These are phyloP conservation scores for Anoplius nigerrimus DNA, from an alignment of 2,888 invertebrate genomes.

Conservation along the genomic window DNA sequence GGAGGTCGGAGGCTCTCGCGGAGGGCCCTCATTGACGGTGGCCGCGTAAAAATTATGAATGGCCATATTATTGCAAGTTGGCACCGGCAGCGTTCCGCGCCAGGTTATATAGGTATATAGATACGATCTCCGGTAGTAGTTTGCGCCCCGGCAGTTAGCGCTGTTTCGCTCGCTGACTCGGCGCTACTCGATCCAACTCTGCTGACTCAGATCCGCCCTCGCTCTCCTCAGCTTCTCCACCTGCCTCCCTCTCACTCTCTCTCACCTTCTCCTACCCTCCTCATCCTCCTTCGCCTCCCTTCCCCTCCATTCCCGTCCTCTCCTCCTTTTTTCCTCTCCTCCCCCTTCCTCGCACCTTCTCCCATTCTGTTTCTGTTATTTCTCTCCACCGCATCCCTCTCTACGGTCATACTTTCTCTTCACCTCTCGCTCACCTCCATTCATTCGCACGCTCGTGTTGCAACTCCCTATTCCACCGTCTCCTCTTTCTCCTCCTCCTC, in stretches of 20 bases:
- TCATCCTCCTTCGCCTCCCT: constrained; percentile 15
- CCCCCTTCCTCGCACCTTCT: constrained; percentile 9
- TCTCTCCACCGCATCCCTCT: neutral
- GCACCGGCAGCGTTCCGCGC: constrained; percentile 47
- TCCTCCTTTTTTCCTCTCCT: constrained; percentile 6
- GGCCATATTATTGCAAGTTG: constrained; percentile 64
- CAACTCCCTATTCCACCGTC: constrained; percentile 1
- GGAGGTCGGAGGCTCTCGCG: neutral
- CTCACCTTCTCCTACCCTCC: constrained; percentile 8
- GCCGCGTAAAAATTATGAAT: constrained; percentile 69
- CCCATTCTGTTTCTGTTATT: constrained; percentile 2
- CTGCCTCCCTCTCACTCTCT: constrained; percentile 24
- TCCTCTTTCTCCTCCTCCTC: constrained; percentile 8
- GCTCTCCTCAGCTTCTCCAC: constrained; percentile 37
- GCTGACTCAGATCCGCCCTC: constrained; percentile 74
- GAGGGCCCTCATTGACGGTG: constrained; percentile 49
- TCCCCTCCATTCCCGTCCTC: constrained; percentile 1
- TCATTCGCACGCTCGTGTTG: constrained; percentile 11
- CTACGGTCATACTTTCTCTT: neutral
- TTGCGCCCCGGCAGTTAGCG: constrained; percentile 57
- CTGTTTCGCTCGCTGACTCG: constrained; percentile 70
- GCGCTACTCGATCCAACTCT: constrained; percentile 64
- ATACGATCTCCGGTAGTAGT: constrained; percentile 56
- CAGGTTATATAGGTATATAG: constrained; percentile 46
- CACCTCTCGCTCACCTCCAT: constrained; percentile 7